Evolutionary conservation across 2,888 invertebrate species (phyloP).

Genomic region (Candidula unifasciata): DNA sequence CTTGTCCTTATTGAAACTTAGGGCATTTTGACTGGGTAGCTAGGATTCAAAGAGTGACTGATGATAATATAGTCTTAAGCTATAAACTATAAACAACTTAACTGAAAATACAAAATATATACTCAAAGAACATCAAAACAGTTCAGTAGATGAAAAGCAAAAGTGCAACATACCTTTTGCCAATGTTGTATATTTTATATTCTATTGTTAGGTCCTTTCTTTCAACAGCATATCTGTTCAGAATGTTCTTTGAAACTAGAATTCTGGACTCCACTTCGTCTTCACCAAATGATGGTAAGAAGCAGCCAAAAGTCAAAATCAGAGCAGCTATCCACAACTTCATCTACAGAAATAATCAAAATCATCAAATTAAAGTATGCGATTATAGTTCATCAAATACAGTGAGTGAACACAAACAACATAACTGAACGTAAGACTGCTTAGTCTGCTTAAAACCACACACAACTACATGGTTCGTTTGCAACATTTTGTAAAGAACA

Average conservation of each 20-base stretch:
- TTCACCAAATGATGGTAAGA: constrained; percentile 62
- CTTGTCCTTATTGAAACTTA: too few species aligned
- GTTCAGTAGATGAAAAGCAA: too few species aligned
- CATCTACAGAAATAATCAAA: constrained; percentile 61
- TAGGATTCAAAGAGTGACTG: too few species aligned
- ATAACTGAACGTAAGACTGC: too few species aligned
- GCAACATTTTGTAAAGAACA: too few species aligned
- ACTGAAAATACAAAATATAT: neutral
- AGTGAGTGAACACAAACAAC: too few species aligned
- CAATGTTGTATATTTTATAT: constrained; percentile 95
- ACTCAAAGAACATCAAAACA: too few species aligned
- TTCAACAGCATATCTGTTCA: constrained; percentile 97
- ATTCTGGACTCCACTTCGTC: constrained; percentile 89
- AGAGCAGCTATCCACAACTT: constrained; percentile 61
- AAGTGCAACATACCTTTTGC: constrained; percentile 83
- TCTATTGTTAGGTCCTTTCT: constrained; percentile 96
- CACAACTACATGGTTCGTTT: too few species aligned
- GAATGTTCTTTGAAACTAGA: constrained; percentile 93
- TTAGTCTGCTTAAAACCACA: too few species aligned
- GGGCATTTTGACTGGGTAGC: too few species aligned
- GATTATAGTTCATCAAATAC: too few species aligned
- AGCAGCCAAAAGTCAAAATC: constrained; percentile 59
- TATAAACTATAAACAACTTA: neutral
- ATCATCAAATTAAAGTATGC: neutral
- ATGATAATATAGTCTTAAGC: neutral